A percentile compares a stretch with the other conserved stretches of the same genome.
Evolutionary conservation across 1,140 invertebrate species (phyloP).

Genomic region (Choristoneura fumiferana): DNA sequence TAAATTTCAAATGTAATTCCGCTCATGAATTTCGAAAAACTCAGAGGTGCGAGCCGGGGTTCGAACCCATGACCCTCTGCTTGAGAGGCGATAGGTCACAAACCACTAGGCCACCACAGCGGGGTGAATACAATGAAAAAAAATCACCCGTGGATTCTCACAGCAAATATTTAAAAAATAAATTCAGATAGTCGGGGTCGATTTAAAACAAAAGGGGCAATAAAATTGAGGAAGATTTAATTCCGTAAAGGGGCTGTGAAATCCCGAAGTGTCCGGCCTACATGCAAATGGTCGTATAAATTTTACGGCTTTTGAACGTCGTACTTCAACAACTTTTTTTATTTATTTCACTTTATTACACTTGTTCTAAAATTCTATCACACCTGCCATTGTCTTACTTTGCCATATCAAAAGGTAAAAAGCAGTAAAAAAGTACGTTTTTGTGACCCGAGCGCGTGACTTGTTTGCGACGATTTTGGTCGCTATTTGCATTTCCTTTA

Average conservation of each 20-base stretch:
- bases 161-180: too few species aligned
- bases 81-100: too few species aligned
- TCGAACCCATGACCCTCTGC: too few species aligned
- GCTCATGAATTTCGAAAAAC: too few species aligned
- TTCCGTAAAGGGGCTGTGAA: slow-evolving; percentile 16
- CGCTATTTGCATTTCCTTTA: slow-evolving; percentile 1
- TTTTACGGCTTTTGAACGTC: slow-evolving; percentile 16
- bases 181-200: neutral
- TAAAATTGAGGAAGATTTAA: slow-evolving; percentile 14
- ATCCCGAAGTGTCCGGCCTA: slow-evolving; percentile 10
- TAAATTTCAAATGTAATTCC: too few species aligned
- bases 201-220: slow-evolving; percentile 13
- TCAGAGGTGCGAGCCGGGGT: too few species aligned
- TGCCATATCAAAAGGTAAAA: slow-evolving; percentile 9
- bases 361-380: slow-evolving; percentile 17
- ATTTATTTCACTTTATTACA: slow-evolving; percentile 19
- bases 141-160: too few species aligned
- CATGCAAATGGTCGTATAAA: slow-evolving; percentile 20
- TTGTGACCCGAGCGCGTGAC: slow-evolving; percentile 6
- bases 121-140: too few species aligned
- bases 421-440: slow-evolving; percentile 12
- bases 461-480: neutral
- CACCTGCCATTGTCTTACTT: slow-evolving; percentile 14
- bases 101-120: too few species aligned
- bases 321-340: slow-evolving; percentile 18